Evolutionary conservation across 2,113 vertebrate genomes (phyloP), one percentile per base, ranked within the genome.

Genomic region (Gasterosteus aculeatus): DNA sequence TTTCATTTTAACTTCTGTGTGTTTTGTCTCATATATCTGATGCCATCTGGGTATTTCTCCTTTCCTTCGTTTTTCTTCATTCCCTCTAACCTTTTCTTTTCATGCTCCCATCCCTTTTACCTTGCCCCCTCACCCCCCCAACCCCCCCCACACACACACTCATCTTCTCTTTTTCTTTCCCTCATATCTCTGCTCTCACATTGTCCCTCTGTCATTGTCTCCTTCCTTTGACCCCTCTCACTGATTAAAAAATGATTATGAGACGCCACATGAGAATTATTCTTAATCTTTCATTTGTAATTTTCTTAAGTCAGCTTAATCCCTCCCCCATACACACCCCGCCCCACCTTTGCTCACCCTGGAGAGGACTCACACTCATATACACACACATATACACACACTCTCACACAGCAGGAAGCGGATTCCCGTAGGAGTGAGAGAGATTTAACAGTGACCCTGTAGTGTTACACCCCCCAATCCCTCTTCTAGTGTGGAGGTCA

Each of bases 171-270:
- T 74, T 80, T 78, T 78, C 65, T 76, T 63, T 15, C 33, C n/a
- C 86, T 88, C 86, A 89, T 90, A 88, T 91, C 89, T 90, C 72
- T 65, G 60, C 74, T 76, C 90, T 90, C 87, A 88, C 83, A 84
- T 89, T 84, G 91, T 88, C 86, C 83, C 87, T 83, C 84, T 92
- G 89, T 89, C 92, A 94, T 91, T 92, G 89, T 91, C 91, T 93
- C 89, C 87, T 87, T 87, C 84, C 83, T 70, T 72, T 88, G 87
- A 93, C 91, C 91, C 89, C 83, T 85, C 84, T 88, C 81, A 39
- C 91, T 94, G 92, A 92, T 94, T 93, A 92, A 91, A 92, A 93
- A 90, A 91, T 92, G 88, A 93, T 92, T 93, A 93, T 93, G 89
- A 92, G 88, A 88, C 72, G 84, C 89, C 88, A 88, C 90, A 88